These are phyloP conservation scores for Pycnomerus fuliginosus DNA, from an alignment of 2,888 invertebrate species.

Conservation along the genomic window DNA sequence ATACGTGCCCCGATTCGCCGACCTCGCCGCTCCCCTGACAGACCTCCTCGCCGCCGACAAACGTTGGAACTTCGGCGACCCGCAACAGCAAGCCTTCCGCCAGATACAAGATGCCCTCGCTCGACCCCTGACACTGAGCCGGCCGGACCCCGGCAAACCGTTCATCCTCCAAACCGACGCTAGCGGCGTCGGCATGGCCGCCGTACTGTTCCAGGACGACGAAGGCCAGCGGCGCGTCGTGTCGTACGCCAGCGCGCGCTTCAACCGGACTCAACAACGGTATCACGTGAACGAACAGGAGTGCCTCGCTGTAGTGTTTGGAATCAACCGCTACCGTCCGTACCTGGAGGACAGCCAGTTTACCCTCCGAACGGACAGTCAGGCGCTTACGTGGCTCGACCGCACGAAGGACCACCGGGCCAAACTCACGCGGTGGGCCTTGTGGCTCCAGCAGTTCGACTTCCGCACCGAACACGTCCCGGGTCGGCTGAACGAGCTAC, in stretches of 20 bases:
- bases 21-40: slow-evolving; percentile 27
- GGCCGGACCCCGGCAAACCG: not conserved
- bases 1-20: slow-evolving; percentile 14
- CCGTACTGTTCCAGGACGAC: slow-evolving; percentile 1
- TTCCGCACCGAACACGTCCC: too few species aligned
- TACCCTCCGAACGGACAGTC: slow-evolving; percentile 28
- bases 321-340: slow-evolving; percentile 27
- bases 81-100: not conserved
- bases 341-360: slow-evolving; percentile 31
- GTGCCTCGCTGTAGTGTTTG: slow-evolving; percentile 32
- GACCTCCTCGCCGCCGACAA: slow-evolving; percentile 14
- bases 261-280: slow-evolving; percentile 13
- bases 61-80: not conserved
- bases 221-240: not conserved
- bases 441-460: too few species aligned
- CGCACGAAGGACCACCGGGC: not conserved
- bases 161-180: slow-evolving; percentile 2
- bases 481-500: too few species aligned
- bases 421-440: not conserved
- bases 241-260: not conserved
- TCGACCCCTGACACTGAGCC: slow-evolving; percentile 10
- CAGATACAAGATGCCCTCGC: slow-evolving; percentile 17
- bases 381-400: slow-evolving; percentile 27
- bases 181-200: slow-evolving; percentile 2
- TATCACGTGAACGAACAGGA: slow-evolving; percentile 36